Evolutionary conservation across 2,113 vertebrate species (phyloP).

Genomic region (Tachysurus vachellii): DNA sequence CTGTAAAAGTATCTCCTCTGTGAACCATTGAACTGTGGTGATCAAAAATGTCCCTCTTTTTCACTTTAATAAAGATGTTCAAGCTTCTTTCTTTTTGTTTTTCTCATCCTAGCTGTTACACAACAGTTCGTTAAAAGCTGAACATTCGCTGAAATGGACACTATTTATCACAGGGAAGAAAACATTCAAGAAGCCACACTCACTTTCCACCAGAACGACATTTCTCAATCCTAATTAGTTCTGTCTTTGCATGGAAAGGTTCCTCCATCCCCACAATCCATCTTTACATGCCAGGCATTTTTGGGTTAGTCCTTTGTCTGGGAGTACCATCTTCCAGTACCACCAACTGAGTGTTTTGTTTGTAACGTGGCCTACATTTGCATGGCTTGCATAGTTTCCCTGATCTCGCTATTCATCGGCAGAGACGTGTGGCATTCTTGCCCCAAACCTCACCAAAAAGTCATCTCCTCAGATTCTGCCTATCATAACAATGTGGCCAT

Average conservation of each 20-base stretch:
- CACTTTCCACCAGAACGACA: background rate
- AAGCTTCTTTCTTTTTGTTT: background rate
- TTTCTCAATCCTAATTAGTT: slow-evolving; percentile 19
- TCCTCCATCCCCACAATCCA: slow-evolving; percentile 12
- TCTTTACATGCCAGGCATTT: slow-evolving; percentile 37
- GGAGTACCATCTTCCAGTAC: slow-evolving; percentile 57
- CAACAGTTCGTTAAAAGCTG: background rate
- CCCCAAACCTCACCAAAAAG: slow-evolving; percentile 62
- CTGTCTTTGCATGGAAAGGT: slow-evolving; percentile 33
- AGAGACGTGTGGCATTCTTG: slow-evolving; percentile 68
- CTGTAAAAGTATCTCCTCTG: background rate
- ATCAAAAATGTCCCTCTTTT: background rate
- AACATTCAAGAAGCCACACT: background rate
- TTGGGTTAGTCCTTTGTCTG: slow-evolving; percentile 55
- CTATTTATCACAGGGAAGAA: slow-evolving; percentile 16
- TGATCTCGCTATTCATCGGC: slow-evolving; percentile 69
- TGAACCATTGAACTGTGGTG: background rate
- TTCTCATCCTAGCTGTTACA: background rate
- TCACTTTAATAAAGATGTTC: background rate
- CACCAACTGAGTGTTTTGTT: slow-evolving; percentile 71
- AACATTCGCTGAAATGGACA: background rate
- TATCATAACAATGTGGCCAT: slow-evolving; percentile 68
- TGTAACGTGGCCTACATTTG: slow-evolving; percentile 73
- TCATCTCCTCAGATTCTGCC: slow-evolving; percentile 54
- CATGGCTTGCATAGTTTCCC: slow-evolving; percentile 75